Evolutionary conservation across 2,113 vertebrate species (phyloP).

Genomic region (Hypanus sabinus): DNA sequence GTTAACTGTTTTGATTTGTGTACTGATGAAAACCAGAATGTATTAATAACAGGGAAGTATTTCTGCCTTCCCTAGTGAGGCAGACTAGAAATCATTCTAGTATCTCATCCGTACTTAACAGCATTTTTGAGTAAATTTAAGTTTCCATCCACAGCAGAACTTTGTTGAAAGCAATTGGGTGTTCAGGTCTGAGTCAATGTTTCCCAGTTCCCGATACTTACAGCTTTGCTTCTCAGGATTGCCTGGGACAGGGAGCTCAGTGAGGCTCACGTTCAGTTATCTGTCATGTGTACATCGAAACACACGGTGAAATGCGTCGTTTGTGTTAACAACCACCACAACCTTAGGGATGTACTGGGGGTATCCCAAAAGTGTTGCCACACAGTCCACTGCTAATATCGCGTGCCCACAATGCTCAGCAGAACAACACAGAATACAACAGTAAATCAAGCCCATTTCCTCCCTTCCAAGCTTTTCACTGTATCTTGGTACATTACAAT

Average conservation of each 20-base stretch:
- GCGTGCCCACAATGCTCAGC: too few relatives aligned
- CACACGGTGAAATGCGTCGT: too few relatives aligned
- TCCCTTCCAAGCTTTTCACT: too few relatives aligned
- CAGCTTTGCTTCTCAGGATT: not conserved
- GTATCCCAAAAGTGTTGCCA: too few relatives aligned
- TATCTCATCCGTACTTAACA: conserved; percentile 49
- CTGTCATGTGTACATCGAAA: too few relatives aligned
- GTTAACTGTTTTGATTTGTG: conserved; percentile 47
- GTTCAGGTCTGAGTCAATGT: not conserved
- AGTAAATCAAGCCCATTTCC: too few relatives aligned
- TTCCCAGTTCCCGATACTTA: not conserved
- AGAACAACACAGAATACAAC: too few relatives aligned
- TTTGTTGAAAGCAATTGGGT: not conserved
- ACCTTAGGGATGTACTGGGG: too few relatives aligned
- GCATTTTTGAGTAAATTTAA: not conserved
- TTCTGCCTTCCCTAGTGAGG: conserved; percentile 28
- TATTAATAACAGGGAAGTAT: conserved; percentile 40
- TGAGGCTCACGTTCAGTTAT: too few relatives aligned
- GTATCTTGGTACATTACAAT: too few relatives aligned
- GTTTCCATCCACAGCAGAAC: not conserved
- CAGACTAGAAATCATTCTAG: conserved; percentile 50
- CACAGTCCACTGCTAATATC: too few relatives aligned
- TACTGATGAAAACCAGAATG: conserved; percentile 43
- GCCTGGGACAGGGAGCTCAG: not conserved
- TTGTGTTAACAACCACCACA: too few relatives aligned